Base-by-base conservation (phyloP, 1,140 invertebrate genomes). In the Hycleus phaleratus region DNA sequence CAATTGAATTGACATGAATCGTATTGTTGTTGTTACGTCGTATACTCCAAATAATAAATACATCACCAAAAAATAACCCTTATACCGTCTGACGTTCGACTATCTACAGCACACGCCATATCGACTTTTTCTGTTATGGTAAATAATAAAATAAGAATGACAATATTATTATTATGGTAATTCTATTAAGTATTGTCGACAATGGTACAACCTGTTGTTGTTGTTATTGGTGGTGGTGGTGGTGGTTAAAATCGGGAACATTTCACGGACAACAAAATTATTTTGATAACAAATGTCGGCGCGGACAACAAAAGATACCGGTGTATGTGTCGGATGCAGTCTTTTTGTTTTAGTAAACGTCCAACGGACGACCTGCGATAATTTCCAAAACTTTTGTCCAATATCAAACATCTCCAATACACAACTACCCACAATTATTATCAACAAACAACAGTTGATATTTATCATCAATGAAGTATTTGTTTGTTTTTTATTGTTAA, bases 151-250 rank as follows among this genome's bases (percentile, higher is more conserved):
- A 59, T 61, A 69, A 71, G 69, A 71, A 71, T 68, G 69, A 69
- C 68, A 71, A 71, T 71, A 71, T 71, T 71, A 69, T 71, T 71
- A 69, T 71, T 71, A 71, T 71, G 69, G 68, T 71, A 71, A 71
- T 71, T 68, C 66, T 68, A 71, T 71, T 71, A 71, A 69, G 63
- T 63, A 66, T 65, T 65, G 65, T 60, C 56, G 60, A 69, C 64
- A 68, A 68, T 68, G 61, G 62, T 64, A 63, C 66, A 69, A 71
- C 69, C 69, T 71, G 69, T 71, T 71, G 69, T 61, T 60, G 32
- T 32, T 51, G 40, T 51, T 51, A 51, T 51, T 51, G 43, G 43
- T 51, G 40, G 32, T 11, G 47, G 47, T 38, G 26, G 18, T 18
- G 18, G 18, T 18, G 18, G 18, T 18, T 56, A 61, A 52, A 67